Conservation (phyloP, 2,113 vertebrate genomes). For the Neopipo cinnamomea region DNA sequence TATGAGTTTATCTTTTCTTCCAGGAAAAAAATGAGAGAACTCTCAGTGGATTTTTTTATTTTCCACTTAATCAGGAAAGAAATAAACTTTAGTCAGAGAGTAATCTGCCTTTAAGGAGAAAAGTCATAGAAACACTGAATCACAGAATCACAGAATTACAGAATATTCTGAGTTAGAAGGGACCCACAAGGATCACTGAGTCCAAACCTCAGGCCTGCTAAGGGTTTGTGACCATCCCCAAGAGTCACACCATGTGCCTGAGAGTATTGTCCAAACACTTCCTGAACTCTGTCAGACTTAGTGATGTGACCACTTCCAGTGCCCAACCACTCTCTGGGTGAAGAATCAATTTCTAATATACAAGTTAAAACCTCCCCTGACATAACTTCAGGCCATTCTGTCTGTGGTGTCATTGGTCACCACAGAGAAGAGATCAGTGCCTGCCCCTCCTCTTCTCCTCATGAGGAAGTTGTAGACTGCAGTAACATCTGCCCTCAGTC, state of each 20-base stretch:
- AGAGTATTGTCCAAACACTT: background rate
- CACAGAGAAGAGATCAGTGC: background rate
- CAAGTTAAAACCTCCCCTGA: background rate
- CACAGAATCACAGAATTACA: background rate
- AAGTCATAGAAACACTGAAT: background rate
- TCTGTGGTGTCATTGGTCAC: background rate
- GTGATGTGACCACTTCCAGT: background rate
- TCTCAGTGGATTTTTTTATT: background rate
- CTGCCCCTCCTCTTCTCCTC: background rate
- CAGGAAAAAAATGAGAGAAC: background rate
- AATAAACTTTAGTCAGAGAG: background rate
- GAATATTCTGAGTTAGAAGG: background rate
- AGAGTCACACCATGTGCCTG: background rate
- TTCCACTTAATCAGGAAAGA: background rate
- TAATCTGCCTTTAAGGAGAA: background rate
- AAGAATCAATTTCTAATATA: background rate
- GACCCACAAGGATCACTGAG: background rate
- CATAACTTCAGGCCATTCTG: background rate
- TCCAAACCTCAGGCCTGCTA: background rate
- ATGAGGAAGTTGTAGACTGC: background rate
- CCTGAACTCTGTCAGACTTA: background rate
- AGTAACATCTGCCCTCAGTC: background rate
- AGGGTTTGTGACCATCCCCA: background rate
- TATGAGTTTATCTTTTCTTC: background rate
- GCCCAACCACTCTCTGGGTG: background rate